phyloP scores from a whole-genome alignment of 2,888 invertebrate genomes.

The Spialia ferax region DNA sequence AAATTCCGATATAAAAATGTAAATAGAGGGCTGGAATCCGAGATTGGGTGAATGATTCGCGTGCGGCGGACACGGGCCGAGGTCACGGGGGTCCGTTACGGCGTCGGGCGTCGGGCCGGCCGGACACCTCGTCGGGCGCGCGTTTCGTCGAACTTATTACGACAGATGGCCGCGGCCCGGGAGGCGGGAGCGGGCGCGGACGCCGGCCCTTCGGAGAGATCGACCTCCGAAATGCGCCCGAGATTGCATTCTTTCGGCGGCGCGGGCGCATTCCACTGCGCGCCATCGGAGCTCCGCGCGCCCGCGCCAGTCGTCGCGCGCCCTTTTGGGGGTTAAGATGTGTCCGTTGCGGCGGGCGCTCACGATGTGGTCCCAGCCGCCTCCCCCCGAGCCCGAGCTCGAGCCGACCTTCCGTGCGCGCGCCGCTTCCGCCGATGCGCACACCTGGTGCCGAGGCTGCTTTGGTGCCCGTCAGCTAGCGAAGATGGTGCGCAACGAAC shows the following conservation, averaged over 20 bases:
- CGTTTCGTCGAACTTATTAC: conserved; percentile 87
- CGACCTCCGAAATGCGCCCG: conserved; percentile 87
- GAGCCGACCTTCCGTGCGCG: conserved; percentile 70
- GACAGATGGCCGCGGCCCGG: conserved; percentile 82
- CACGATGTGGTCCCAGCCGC: conserved; percentile 85
- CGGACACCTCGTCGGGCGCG: conserved; percentile 61
- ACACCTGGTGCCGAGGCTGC: conserved; percentile 68
- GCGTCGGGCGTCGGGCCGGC: conserved; percentile 57
- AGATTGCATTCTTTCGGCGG: conserved; percentile 87
- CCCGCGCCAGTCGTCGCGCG: conserved; percentile 82
- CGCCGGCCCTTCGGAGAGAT: conserved; percentile 83
- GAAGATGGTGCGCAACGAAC: conserved; percentile 75
- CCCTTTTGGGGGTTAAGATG: conserved; percentile 87
- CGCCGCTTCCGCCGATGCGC: conserved; percentile 64
- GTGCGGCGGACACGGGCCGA: conserved; percentile 67
- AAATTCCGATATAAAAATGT: conserved; percentile 36
- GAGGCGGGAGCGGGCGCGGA: conserved; percentile 79
- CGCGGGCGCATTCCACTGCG: conserved; percentile 85
- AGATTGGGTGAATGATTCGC: conserved; percentile 67
- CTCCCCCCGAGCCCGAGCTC: conserved; percentile 71
- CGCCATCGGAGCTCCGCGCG: conserved; percentile 82
- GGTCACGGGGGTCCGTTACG: conserved; percentile 76
- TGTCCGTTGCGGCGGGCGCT: conserved; percentile 84
- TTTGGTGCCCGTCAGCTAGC: conserved; percentile 70
- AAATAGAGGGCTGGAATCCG: conserved; percentile 45